Base-by-base conservation (phyloP, 1,140 invertebrate genomes). In the Drosophila nikananu region DNA sequence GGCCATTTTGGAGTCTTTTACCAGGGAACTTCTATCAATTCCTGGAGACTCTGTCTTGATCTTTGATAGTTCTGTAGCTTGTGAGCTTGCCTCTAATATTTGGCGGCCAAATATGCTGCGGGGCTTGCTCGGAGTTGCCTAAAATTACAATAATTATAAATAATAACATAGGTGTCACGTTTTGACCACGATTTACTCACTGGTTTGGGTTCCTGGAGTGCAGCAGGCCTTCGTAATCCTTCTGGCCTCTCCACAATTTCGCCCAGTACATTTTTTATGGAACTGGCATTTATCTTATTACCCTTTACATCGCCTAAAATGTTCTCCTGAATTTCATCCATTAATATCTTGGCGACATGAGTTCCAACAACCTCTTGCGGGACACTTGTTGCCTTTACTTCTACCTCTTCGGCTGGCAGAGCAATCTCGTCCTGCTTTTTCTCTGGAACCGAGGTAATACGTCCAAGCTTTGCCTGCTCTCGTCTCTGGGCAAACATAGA, bases 161-260 rank as follows among this genome's bases (percentile, higher is more conserved):
- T 39, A 7, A 23, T 23, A 48, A 52, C 15, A 37, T n/a, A 19
- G 17, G 2, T 0, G 3, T 8, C 0, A 19, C 12, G 2, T 19
- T 41, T 42, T 23, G 1, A 0, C 6, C 6, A 9, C 8, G 30
- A n/a, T 12, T 19, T 17, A 0, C 27, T 46, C 15, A 86, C 83
- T 23, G 58, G 8, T 6, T 64, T 55, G 1, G 32, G 12, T 13
- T 54, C 13, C 3, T 23, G 21, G 0, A 13, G 1, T 2, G 30
- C 39, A 7, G 48, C 39, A 5, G 63, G 17, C 6, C 77, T 35
- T 13, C 7, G 17, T 3, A 7, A 9, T 12, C 48, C 74, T 60
- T 80, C 68, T 73, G 63, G 54, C 68, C 70, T 94, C 79, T 96
- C 95, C 5, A 95, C 80, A 71, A 96, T 95, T 59, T 95, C 93